Base-by-base conservation (phyloP, 2,888 invertebrate genomes). In the Erannis defoliaria region DNA sequence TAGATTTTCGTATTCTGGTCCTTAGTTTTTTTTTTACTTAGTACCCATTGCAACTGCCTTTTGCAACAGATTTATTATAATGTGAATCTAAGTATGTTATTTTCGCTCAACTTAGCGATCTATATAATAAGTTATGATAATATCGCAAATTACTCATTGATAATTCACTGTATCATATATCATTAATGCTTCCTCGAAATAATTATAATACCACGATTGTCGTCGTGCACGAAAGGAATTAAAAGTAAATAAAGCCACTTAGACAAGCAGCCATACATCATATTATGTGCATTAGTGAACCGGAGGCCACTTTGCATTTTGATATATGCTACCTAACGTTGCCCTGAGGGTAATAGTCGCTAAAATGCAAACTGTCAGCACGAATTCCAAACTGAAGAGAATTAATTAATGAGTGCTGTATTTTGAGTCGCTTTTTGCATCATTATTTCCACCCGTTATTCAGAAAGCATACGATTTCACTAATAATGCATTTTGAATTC, bases 341-440 rank as follows among this genome's bases (percentile, higher is more conserved):
- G 14, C 33, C 21, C 50, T 50, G 35, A 35, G 51, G 23, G 48
- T 45, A 50, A 58, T 43, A 43, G 45, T 19, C 58, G 51, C 38
- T 53, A 53, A 53, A 53, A 53, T 58, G 58, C 51, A 58, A 58
- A 58, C 46, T 56, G 55, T 54, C 54, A 43, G 33, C 16, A 33
- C 12, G 31, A 31, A 4, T 37, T 38, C 9, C n/a, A 26, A 55
- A 48, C 29, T 40, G 19, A 48, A 21, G n/a, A 14, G 26, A 46
- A 38, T 55, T 48, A 48, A 49, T 40, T 55, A 35, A 38, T 38
- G n/a, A 49, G 33, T 14, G 33, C 48, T 19, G n/a, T 19, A 19
- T 45, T 29, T 29, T 29, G 16, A 19, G 21, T 8, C 18, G 2
- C n/a, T 42, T n/a, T 19, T 23, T 42, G n/a, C 14, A 14, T 23